Base-by-base conservation (phyloP, 2,797 vertebrate genomes). In the Myotis myotis region DNA sequence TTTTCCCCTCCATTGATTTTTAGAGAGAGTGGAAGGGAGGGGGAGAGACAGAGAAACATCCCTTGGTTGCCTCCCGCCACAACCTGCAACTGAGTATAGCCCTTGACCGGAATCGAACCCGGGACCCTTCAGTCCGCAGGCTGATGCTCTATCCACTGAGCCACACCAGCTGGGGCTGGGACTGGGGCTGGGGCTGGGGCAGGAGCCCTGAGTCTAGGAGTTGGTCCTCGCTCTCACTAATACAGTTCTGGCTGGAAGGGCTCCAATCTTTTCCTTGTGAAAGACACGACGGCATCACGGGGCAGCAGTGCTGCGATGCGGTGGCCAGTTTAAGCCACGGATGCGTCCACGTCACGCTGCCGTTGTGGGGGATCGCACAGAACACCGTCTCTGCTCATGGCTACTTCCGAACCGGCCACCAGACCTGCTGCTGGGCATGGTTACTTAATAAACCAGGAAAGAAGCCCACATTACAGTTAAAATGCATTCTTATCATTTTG, bases 331-430 rank as follows among this genome's bases (percentile, higher is more conserved):
- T 11, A 25, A 22, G 15, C 17, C 68, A 28, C 41, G 12, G 16
- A 3, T 0, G 0, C 5, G 38, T 36, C 36, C 60, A 0, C 0
- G 0, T 8, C 7, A 2, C 0, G 1, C 36, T 4, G 15, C 7
- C 1, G 2, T 2, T 11, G 23, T 11, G 6, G 1, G 23, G 17
- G 36, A 4, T 2, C 8, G 2, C 64, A 25, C 13, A 4, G 49
- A 17, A 78, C 3, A 16, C 12, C 22, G 1, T 19, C 23, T 76
- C 28, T 12, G 13, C 22, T 22, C 13, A 0, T 25, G 3, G 1
- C 30, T 23, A 2, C 19, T 17, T 60, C 41, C 25, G 20, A 71
- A 38, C 28, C 6, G 5, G 25, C 4, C 15, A 8, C 15, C 0
- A 47, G 66, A 22, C 30, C 60, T 23, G 83, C 20, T 11, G 25